Evolutionary conservation across 2,113 vertebrate species (phyloP).

Genomic region (Gadus chalcogrammus): DNA sequence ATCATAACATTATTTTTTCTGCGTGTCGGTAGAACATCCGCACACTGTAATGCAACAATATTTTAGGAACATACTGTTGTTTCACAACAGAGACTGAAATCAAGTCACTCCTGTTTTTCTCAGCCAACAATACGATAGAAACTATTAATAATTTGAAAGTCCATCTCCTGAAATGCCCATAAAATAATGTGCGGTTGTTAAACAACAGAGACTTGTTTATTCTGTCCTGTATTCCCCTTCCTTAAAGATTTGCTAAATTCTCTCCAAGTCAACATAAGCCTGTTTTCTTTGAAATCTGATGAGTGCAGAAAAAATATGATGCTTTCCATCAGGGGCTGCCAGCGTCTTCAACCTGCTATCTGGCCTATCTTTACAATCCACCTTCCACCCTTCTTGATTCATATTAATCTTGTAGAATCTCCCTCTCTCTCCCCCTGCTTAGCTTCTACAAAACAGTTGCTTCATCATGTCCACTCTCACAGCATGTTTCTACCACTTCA

Average conservation of each 20-base stretch:
- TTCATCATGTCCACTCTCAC: background rate
- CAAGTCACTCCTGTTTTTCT: background rate
- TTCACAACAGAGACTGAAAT: too few species aligned
- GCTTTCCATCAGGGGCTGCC: background rate
- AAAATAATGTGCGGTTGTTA: background rate
- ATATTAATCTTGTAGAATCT: background rate
- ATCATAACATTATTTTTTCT: too few species aligned
- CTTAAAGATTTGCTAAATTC: background rate
- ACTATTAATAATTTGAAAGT: background rate
- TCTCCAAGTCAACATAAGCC: background rate
- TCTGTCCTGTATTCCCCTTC: background rate
- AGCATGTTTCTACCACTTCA: background rate
- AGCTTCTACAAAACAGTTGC: background rate
- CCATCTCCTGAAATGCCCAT: background rate
- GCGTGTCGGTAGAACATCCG: too few species aligned
- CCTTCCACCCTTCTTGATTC: background rate
- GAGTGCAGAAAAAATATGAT: background rate
- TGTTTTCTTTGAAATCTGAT: slow-evolving; percentile 2
- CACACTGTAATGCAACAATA: too few species aligned
- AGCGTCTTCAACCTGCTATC: background rate
- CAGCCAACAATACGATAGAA: background rate
- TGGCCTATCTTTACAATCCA: background rate
- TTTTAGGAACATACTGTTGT: too few species aligned
- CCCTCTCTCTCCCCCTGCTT: background rate
- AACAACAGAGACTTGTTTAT: background rate